phyloP scores from a whole-genome alignment of 2,888 invertebrate genomes.

The Vanessa cardui region DNA sequence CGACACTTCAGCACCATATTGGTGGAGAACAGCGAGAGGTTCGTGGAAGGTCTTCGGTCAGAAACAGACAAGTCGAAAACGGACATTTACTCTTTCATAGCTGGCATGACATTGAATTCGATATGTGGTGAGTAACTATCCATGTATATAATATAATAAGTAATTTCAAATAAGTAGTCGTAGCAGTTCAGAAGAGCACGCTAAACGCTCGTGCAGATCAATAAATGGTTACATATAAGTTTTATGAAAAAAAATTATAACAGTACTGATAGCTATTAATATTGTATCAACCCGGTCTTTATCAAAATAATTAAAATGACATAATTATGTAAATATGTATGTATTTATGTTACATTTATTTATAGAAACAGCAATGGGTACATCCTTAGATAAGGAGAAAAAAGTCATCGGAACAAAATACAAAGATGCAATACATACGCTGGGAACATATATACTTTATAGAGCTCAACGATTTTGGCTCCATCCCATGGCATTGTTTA shows the following conservation, averaged over 20 bases:
- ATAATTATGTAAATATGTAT: too few relatives aligned
- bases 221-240: too few relatives aligned
- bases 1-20: conserved; percentile 63
- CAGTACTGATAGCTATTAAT: too few relatives aligned
- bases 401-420: conserved; percentile 72
- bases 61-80: conserved; percentile 37
- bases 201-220: too few relatives aligned
- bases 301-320: too few relatives aligned
- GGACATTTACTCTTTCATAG: conserved; percentile 81
- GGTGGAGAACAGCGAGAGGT: conserved; percentile 62
- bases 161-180: too few relatives aligned
- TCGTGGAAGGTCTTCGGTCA: conserved; percentile 36
- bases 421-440: conserved; percentile 79
- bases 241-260: too few relatives aligned
- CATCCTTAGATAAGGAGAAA: conserved; percentile 76
- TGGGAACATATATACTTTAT: conserved; percentile 66
- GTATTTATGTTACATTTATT: too few relatives aligned
- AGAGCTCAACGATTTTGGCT: conserved; percentile 82
- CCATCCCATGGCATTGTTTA: conserved; percentile 80
- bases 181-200: too few relatives aligned
- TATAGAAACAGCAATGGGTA: conserved; percentile 87
- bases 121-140: conserved; percentile 85
- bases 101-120: conserved; percentile 83
- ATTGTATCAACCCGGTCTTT: too few relatives aligned
- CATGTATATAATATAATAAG: too few relatives aligned